Evolutionary conservation across 2,797 vertebrate species (phyloP).

Genomic region (Darevskia nairensis): DNA sequence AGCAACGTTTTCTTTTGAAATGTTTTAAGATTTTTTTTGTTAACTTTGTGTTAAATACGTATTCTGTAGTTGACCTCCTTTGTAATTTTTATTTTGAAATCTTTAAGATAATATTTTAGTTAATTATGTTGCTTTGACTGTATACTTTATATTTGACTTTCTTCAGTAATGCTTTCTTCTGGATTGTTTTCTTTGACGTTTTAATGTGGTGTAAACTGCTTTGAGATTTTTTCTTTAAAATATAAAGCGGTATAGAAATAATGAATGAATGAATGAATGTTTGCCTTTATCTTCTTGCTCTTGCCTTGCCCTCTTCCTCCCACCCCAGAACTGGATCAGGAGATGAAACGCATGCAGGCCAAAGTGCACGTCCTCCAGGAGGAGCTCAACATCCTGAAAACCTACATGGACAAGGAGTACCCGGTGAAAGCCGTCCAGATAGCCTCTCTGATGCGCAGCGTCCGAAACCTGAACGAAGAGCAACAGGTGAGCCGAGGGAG

Average conservation of each 20-base stretch:
- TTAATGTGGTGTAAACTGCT: no score
- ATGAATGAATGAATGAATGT: no score
- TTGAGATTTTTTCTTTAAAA: no score
- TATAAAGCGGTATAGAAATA: no score
- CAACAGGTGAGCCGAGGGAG: slow-evolving; percentile 58
- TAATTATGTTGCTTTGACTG: no score
- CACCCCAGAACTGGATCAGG: slow-evolving; percentile 56
- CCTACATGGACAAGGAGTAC: slow-evolving; percentile 53
- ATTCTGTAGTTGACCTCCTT: no score
- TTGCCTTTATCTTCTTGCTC: neutral
- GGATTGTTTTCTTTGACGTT: neutral
- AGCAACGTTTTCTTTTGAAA: no score
- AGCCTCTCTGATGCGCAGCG: slow-evolving; percentile 23
- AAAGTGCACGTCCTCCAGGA: slow-evolving; percentile 46
- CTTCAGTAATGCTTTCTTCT: neutral
- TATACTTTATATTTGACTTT: no score
- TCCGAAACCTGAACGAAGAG: slow-evolving; percentile 52
- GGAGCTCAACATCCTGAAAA: slow-evolving; percentile 46
- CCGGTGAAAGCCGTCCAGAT: slow-evolving; percentile 38
- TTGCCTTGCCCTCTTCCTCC: neutral
- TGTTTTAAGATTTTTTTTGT: no score
- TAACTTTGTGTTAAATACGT: no score
- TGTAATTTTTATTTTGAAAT: no score
- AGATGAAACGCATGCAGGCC: slow-evolving; percentile 51
- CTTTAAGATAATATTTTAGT: no score